Conservation (phyloP, 1,140 invertebrate species). For the Bombyx mandarina region DNA sequence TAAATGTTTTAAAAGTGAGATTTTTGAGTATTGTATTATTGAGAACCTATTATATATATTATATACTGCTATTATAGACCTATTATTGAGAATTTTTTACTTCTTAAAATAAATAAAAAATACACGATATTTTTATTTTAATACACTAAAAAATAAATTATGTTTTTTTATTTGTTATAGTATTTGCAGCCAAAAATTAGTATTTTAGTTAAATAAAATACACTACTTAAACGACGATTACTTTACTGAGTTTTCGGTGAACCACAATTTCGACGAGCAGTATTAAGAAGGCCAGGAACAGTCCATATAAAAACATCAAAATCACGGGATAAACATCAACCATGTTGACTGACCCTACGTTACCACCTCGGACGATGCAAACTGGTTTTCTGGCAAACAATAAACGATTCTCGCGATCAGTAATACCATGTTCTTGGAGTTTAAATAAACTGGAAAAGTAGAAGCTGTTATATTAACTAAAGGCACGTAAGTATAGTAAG, state of each 20-base stretch:
- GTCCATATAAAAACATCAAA: constrained; percentile 54
- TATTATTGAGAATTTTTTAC: no score
- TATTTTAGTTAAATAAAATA: no score
- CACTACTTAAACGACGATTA: not conserved
- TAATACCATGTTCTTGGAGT: constrained; percentile 73
- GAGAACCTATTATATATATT: no score
- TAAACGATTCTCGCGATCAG: constrained; percentile 62
- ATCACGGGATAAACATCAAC: constrained; percentile 65
- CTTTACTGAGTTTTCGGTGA: constrained; percentile 6
- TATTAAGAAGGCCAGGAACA: constrained; percentile 29
- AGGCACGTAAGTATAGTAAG: no score
- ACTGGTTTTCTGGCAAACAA: constrained; percentile 73
- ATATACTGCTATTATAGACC: no score
- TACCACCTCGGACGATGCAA: constrained; percentile 59
- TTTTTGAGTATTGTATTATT: no score
- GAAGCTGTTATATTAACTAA: not conserved
- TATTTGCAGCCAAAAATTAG: no score
- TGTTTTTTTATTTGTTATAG: no score
- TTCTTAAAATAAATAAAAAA: no score
- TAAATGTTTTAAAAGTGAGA: no score
- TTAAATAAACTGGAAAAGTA: constrained; percentile 59
- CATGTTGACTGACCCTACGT: constrained; percentile 71
- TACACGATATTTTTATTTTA: no score
- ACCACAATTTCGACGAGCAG: constrained; percentile 32
- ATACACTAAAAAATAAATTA: no score